Conservation (phyloP, 2,888 invertebrate genomes). For the Leptinotarsa haldemani region DNA sequence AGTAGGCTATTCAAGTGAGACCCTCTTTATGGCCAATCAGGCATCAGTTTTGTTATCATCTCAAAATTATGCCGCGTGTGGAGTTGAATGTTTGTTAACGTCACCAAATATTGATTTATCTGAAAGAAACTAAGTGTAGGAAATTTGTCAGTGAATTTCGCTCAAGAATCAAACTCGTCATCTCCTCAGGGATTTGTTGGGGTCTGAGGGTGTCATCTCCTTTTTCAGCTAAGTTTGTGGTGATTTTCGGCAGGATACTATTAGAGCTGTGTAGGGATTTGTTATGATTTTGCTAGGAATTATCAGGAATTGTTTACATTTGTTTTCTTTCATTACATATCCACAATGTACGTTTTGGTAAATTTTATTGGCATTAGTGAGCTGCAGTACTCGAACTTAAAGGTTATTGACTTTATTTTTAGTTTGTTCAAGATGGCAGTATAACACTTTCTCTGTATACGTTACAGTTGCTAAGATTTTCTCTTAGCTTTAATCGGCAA, state of each 20-base stretch:
- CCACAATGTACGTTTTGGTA: conserved; percentile 13
- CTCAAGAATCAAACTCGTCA: background rate
- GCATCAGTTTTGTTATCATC: background rate
- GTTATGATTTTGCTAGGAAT: conserved; percentile 6
- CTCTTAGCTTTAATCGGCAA: background rate
- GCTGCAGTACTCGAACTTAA: background rate
- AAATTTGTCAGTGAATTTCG: background rate
- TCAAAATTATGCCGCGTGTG: background rate
- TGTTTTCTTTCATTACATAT: background rate
- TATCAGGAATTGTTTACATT: background rate
- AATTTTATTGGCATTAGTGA: conserved; percentile 9
- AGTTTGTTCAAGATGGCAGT: background rate
- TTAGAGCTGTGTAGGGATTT: background rate
- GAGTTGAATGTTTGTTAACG: background rate
- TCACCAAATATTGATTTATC: background rate
- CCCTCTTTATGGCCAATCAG: background rate
- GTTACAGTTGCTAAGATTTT: background rate
- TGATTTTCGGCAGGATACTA: background rate
- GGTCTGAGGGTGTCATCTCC: background rate
- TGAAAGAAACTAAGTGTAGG: too few species aligned
- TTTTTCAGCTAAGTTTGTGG: background rate
- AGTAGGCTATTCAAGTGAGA: too few species aligned
- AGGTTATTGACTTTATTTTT: conserved; percentile 7
- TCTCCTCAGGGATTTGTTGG: background rate
- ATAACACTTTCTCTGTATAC: background rate